A percentile compares a stretch with the other conserved stretches of the same genome.
These are phyloP conservation scores for Calliopsis andreniformis DNA, from an alignment of 1,140 invertebrate genomes.

Conservation along the genomic window DNA sequence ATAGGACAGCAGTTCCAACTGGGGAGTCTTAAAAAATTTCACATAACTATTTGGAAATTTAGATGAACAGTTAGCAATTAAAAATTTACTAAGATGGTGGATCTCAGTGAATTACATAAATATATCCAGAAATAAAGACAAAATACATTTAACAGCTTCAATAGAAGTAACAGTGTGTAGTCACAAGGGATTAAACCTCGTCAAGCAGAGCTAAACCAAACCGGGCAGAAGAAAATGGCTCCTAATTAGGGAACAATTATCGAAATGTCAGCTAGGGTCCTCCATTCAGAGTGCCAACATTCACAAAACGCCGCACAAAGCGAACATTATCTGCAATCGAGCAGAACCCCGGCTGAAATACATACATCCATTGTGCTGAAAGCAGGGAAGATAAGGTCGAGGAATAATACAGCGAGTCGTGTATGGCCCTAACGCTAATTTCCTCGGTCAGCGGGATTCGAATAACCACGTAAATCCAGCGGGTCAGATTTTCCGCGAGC, in stretches of 20 bases:
- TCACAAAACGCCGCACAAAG: neutral
- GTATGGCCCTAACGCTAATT: conserved; percentile 63
- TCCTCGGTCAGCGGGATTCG: conserved; percentile 39
- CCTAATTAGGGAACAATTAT: neutral
- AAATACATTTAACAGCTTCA: too few relatives aligned
- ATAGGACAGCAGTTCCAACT: too few relatives aligned
- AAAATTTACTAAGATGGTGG: too few relatives aligned
- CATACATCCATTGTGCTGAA: conserved; percentile 37
- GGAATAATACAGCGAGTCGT: conserved; percentile 55
- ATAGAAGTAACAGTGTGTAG: too few relatives aligned
- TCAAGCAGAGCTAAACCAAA: too few relatives aligned
- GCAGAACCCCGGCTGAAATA: conserved; percentile 5
- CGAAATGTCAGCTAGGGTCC: neutral
- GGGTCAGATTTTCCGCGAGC: conserved; percentile 52
- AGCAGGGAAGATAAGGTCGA: conserved; percentile 12
- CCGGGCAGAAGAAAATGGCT: neutral
- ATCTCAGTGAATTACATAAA: too few relatives aligned
- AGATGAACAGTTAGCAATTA: too few relatives aligned
- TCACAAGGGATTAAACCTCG: too few relatives aligned
- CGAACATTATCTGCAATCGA: conserved; percentile 13
- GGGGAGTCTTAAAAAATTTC: too few relatives aligned
- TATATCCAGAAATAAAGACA: too few relatives aligned
- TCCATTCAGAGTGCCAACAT: neutral
- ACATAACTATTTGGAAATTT: too few relatives aligned
- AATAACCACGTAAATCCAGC: conserved; percentile 53